Evolutionary conservation across 1,140 invertebrate species (phyloP).

Genomic region (Penaeus japonicus): DNA sequence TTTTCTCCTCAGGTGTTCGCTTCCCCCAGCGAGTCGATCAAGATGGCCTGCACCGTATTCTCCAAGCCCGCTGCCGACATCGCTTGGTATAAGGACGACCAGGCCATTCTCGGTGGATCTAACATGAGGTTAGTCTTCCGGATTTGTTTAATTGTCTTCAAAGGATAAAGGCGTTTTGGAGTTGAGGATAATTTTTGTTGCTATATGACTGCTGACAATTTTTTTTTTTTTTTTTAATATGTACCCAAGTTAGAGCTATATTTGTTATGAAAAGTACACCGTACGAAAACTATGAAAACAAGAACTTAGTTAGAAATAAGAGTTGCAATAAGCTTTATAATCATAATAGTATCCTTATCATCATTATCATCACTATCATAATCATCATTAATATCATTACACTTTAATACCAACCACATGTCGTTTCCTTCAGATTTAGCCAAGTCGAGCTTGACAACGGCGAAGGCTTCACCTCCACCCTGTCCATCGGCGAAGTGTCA

Average conservation of each 20-base stretch:
- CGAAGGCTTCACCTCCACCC: neutral
- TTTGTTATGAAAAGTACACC: too few species aligned
- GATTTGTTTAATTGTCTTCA: neutral
- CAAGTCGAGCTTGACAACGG: neutral
- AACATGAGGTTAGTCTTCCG: neutral
- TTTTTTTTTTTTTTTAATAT: too few species aligned
- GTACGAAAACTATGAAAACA: too few species aligned
- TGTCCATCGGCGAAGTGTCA: neutral
- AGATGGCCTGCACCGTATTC: constrained; percentile 10
- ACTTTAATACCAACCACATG: neutral
- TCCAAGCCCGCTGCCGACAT: constrained; percentile 10
- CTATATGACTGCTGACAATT: too few species aligned
- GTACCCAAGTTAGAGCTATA: too few species aligned
- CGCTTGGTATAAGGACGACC: constrained; percentile 29
- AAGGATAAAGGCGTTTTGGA: too few species aligned
- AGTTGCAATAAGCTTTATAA: too few species aligned
- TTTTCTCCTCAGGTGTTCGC: constrained; percentile 10
- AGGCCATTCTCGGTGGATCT: constrained; percentile 2
- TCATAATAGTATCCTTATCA: too few species aligned
- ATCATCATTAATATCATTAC: neutral
- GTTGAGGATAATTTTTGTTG: too few species aligned
- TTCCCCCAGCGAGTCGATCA: neutral
- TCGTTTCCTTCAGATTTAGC: neutral
- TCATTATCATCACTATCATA: neutral
- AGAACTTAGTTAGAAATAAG: too few species aligned